These are phyloP conservation scores for Dendrophyllia cribrosa DNA, from an alignment of 64 coral and sea anemone species.

Conservation along the genomic window DNA sequence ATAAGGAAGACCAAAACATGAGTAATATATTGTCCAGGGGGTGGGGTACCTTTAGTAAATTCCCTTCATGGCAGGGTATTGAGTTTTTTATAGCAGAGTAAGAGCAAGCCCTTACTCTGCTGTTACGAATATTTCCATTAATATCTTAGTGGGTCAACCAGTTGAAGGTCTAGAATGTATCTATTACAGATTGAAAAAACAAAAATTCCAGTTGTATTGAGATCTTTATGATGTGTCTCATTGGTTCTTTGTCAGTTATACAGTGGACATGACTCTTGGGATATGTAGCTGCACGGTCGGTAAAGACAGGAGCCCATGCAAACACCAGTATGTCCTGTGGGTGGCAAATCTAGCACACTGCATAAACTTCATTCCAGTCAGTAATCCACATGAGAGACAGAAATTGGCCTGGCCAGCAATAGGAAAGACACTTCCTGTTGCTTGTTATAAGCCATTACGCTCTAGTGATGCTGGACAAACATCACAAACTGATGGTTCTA, in stretches of 20 bases:
- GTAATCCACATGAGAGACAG: constrained; percentile 30
- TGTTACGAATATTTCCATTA: too few species aligned
- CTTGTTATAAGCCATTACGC: constrained; percentile 46
- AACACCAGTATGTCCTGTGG: constrained; percentile 61
- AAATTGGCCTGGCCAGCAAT: constrained; percentile 50
- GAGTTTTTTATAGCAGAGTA: too few species aligned
- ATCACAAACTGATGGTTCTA: constrained; percentile 23
- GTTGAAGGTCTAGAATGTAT: too few species aligned
- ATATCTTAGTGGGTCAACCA: too few species aligned
- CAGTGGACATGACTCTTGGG: constrained; percentile 68
- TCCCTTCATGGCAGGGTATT: too few species aligned
- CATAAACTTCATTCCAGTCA: constrained; percentile 61
- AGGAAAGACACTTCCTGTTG: constrained; percentile 35
- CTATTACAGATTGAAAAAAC: too few species aligned
- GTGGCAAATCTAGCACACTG: constrained; percentile 29
- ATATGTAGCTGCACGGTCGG: constrained; percentile 37
- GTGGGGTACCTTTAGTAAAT: too few species aligned
- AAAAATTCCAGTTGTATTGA: too few species aligned
- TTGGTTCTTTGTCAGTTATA: constrained; percentile 39
- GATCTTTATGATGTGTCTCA: too few species aligned
- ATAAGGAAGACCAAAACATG: not conserved
- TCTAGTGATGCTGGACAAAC: constrained; percentile 4
- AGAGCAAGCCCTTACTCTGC: too few species aligned
- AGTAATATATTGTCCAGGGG: too few species aligned
- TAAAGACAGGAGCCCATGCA: constrained; percentile 47